Evolutionary conservation across 1,140 invertebrate species (phyloP), one percentile per base, ranked within the genome.

Genomic region (Sycophila sp.): DNA sequence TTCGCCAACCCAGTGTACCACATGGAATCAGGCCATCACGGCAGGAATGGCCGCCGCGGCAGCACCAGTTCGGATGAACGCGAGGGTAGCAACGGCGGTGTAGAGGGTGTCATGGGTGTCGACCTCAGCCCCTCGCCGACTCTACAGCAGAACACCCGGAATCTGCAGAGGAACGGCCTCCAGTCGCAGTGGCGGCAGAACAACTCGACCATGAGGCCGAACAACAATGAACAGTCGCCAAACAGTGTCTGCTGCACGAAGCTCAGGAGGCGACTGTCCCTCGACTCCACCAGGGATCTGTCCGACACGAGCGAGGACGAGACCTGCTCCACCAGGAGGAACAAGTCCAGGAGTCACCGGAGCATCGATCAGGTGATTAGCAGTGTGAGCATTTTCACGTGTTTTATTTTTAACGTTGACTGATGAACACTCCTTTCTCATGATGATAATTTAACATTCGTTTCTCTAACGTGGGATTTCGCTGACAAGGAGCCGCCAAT

Each of bases 1-100:
- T 96, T 96, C 76, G 92, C 93, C 36, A 96, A 96, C 86, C 94
- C 94, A 2, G 91, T 95, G 49, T 96, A 96, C 80, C 91, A 92
- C 76, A 89, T 92, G 87, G 91, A 91, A 49, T 78, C 83, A 2
- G 85, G 68, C 4, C 51, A 79, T 66, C 81, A 81, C 47, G 76
- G 75, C 0, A 78, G 81, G 19, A 81, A 66, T 10, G 81, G 81
- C 0, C 76, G 83, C 58, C 77, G 83, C 22, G 85, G 76, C 13
- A 87, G 81, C 73, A 86, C 83, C 76, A 90, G 89, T 80, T 89
- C 88, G 62, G 83, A 86, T 28, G 85, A 86, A 26, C 74, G 83
- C 24, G 85, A 86, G 0, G 79, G 84, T 58, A 78, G 79, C 7
- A 78, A 82, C 13, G 79, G 81, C 22, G 83, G 85, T 4, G 78